phyloP scores from a whole-genome alignment of 2,113 vertebrate species.

The Morone chrysops region DNA sequence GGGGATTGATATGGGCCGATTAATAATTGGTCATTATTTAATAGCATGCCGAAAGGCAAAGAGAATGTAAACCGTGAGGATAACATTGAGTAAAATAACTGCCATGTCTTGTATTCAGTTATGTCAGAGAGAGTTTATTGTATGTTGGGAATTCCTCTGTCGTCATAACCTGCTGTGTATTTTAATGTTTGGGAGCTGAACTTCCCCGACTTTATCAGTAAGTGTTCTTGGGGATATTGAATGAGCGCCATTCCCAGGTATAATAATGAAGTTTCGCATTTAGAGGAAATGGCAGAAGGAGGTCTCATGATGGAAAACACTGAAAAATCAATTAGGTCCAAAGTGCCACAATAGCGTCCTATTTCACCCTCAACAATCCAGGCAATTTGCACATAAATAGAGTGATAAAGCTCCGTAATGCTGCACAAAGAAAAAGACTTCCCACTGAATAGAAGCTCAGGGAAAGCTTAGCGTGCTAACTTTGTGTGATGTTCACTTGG shows the following conservation, averaged over 20 bases:
- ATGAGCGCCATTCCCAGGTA: slow-evolving; percentile 22
- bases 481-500: not conserved
- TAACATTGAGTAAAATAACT: not conserved
- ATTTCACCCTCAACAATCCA: slow-evolving; percentile 42
- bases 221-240: slow-evolving; percentile 4
- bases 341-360: not conserved
- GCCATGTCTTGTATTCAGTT: not conserved
- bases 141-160: slow-evolving; percentile 3
- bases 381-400: slow-evolving; percentile 66
- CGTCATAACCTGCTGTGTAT: not conserved
- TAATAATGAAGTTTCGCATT: slow-evolving; percentile 54
- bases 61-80: not conserved
- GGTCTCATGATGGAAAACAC: slow-evolving; percentile 44
- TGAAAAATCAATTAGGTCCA: slow-evolving; percentile 57
- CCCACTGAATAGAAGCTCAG: not conserved
- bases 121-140: not conserved
- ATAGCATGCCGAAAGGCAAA: not conserved
- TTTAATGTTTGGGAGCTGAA: not conserved
- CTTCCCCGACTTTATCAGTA: slow-evolving; percentile 16
- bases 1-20: not conserved
- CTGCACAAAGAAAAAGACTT: slow-evolving; percentile 23
- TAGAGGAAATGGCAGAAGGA: slow-evolving; percentile 27
- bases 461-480: not conserved
- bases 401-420: slow-evolving; percentile 12
- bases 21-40: slow-evolving; percentile 15